Conservation (phyloP, 2,888 invertebrate genomes). For the Cephus runcator region DNA sequence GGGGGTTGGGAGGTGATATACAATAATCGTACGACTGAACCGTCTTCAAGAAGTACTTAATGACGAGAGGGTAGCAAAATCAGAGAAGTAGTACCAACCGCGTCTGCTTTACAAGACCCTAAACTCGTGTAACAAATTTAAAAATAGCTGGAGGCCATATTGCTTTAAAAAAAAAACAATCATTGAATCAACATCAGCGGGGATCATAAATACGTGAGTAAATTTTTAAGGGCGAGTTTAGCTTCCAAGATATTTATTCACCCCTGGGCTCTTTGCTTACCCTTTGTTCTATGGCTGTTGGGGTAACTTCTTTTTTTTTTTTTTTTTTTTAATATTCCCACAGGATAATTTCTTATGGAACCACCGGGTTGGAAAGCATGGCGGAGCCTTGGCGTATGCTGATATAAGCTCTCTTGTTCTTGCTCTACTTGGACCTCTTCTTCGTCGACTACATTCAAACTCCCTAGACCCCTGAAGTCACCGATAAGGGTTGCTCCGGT, state of each 20-base stretch:
- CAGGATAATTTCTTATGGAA: neutral
- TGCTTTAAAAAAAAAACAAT: neutral
- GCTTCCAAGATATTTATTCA: neutral
- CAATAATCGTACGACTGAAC: neutral
- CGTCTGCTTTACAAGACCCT: neutral
- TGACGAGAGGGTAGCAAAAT: neutral
- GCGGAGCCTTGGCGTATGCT: neutral
- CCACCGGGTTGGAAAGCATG: neutral
- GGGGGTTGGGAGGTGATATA: neutral
- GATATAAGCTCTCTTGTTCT: neutral
- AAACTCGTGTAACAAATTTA: neutral
- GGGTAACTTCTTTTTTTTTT: neutral
- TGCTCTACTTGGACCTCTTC: neutral
- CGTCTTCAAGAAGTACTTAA: neutral
- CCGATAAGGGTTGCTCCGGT: neutral
- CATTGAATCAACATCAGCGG: neutral
- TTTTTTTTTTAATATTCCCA: neutral
- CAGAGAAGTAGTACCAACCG: neutral
- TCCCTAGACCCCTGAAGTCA: neutral
- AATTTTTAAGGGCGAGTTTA: neutral
- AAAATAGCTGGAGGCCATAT: neutral
- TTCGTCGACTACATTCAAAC: neutral
- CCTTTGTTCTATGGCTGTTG: neutral
- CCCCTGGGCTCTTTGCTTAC: neutral
- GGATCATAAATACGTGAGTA: neutral